Evolutionary conservation across 2,888 invertebrate species (phyloP).

Genomic region (Drosophila mulleri): DNA sequence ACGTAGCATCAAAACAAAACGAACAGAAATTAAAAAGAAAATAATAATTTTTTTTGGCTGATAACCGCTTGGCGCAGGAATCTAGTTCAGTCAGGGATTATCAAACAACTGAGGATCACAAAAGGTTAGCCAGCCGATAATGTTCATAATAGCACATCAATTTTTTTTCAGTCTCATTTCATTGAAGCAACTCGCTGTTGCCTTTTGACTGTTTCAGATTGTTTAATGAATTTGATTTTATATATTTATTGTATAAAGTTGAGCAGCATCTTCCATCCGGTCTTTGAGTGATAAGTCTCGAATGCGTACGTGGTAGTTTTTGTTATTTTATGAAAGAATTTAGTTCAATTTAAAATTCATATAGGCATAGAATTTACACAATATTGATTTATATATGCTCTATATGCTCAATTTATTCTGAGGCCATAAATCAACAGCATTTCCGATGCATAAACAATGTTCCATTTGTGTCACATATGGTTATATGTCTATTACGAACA

Average conservation of each 20-base stretch:
- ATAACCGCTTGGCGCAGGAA: conserved; percentile 54
- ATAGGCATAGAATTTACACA: neutral
- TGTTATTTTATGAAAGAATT: neutral
- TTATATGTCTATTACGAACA: conserved; percentile 39
- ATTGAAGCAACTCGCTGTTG: neutral
- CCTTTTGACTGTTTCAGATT: neutral
- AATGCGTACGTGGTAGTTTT: conserved; percentile 39
- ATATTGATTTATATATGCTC: conserved; percentile 3
- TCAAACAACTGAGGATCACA: conserved; percentile 49
- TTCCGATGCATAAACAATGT: conserved; percentile 32
- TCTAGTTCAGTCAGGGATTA: conserved; percentile 71
- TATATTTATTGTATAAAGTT: conserved; percentile 33
- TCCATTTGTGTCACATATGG: conserved; percentile 61
- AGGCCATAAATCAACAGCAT: conserved; percentile 39
- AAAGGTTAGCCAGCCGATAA: conserved; percentile 64
- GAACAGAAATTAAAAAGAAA: conserved; percentile 15
- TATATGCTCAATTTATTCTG: conserved; percentile 5
- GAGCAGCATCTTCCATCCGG: conserved; percentile 59
- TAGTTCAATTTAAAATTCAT: neutral
- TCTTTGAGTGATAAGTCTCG: conserved; percentile 51
- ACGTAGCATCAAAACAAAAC: neutral
- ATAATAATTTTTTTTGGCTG: conserved; percentile 25
- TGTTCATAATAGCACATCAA: conserved; percentile 23
- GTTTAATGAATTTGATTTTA: neutral
- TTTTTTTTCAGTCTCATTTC: neutral